Base-by-base conservation (phyloP, 2,888 invertebrate genomes). In the Biston stratarius region DNA sequence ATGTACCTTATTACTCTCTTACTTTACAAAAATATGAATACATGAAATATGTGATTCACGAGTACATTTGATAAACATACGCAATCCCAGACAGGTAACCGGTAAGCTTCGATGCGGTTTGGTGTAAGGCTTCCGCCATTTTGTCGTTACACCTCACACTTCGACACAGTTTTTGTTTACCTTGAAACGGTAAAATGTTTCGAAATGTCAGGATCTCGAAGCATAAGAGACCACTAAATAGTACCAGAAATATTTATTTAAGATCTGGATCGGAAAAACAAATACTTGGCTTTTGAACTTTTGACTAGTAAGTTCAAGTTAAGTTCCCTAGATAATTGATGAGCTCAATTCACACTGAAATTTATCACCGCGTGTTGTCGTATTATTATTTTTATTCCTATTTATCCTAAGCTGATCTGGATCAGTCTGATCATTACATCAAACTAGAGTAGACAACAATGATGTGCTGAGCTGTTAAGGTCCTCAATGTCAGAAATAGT, bases 61-160 rank as follows among this genome's bases (percentile, higher is more conserved):
- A 24, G 24, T 24, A 61, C 56, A 45, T 61, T 60, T 57, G 49
- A 56, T 38, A 44, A 60, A 59, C 47, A 24, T 58, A 34, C 57
- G 57, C 56, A 49, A 56, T 15, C 40, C 59, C 63, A 51, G 55
- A 60, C 63, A 63, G 60, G 67, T 68, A 67, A 55, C 55, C 61
- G 63, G 58, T 62, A 64, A 62, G 60, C 60, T 68, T 63, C 60
- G 51, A 56, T 61, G 63, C 63, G 67, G 67, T 64, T 68, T 51
- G 24, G 52, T 63, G 67, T 68, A 68, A 56, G 67, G 67, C 63
- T 68, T 68, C 67, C 67, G 67, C 67, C 63, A 68, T 63, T 64
- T 68, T 68, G 67, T 64, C 55, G 63, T 45, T 60, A 49, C 53
- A 59, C 67, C 44, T 52, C 40, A 38, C 57, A 38, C 44, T 51